These are phyloP conservation scores for Hirtodrosophila histrioides DNA, from an alignment of 2,888 invertebrate genomes.

Conservation along the genomic window DNA sequence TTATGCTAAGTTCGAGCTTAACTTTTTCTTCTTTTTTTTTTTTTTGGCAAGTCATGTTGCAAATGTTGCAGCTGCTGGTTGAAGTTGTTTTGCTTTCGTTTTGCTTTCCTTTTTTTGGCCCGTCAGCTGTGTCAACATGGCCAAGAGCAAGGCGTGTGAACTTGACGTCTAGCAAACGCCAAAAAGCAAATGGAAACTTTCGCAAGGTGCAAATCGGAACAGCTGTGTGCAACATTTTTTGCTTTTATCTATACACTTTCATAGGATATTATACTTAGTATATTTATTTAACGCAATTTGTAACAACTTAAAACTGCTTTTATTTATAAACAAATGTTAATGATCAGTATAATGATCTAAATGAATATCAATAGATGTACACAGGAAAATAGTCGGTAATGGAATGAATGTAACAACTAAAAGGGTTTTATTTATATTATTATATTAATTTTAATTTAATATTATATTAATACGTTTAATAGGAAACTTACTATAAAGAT, in stretches of 20 bases:
- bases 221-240: conserved; percentile 32
- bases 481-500: too few species aligned
- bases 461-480: too few species aligned
- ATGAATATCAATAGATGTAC: too few species aligned
- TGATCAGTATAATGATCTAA: too few species aligned
- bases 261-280: background rate
- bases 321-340: too few species aligned
- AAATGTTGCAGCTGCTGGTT: conserved; percentile 34
- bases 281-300: background rate
- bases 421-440: too few species aligned
- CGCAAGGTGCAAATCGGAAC: conserved; percentile 59
- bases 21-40: conserved; percentile 22
- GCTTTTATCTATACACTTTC: too few species aligned
- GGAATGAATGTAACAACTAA: too few species aligned
- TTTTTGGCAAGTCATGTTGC: conserved; percentile 41
- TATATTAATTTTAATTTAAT: too few species aligned
- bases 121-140: conserved; percentile 62
- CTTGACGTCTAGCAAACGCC: conserved; percentile 48
- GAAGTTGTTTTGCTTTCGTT: conserved; percentile 21
- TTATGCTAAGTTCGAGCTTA: conserved; percentile 26
- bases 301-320: too few species aligned
- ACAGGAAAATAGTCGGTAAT: too few species aligned
- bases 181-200: conserved; percentile 45
- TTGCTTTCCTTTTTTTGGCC: conserved; percentile 8
- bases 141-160: conserved; percentile 45